Evolutionary conservation across 2,797 vertebrate species (phyloP).

Genomic region (Hippopotamyrus pictus): DNA sequence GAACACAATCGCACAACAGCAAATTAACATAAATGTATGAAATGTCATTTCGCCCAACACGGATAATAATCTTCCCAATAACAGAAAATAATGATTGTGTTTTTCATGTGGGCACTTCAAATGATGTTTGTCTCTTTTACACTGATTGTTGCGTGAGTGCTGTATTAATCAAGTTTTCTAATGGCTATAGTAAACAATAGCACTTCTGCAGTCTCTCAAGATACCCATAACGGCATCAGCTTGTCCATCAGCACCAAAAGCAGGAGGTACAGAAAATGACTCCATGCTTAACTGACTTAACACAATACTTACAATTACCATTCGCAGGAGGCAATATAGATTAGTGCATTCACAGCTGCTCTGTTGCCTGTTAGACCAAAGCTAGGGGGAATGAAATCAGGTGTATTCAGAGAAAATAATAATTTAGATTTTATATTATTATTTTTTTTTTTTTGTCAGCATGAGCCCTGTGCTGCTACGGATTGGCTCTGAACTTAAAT

Average conservation of each 20-base stretch:
- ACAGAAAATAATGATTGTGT: constrained; percentile 9
- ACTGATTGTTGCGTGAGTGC: constrained; percentile 5
- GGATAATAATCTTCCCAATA: constrained; percentile 13
- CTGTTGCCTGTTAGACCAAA: constrained; percentile 8
- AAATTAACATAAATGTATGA: background rate
- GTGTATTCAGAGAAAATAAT: background rate
- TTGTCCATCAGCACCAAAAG: background rate
- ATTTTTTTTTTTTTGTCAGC: background rate
- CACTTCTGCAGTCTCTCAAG: background rate
- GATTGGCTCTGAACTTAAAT: background rate
- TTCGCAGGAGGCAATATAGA: background rate
- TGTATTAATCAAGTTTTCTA: background rate
- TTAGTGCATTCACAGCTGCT: background rate
- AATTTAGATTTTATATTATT: background rate
- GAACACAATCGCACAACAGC: background rate
- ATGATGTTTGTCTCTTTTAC: constrained; percentile 9
- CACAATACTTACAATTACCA: background rate
- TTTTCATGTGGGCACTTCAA: constrained; percentile 8
- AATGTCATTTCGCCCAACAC: background rate
- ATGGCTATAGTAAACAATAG: background rate
- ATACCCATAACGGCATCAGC: background rate
- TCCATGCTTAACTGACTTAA: background rate
- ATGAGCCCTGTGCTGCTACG: background rate
- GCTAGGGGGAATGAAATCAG: background rate
- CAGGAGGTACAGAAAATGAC: background rate